Evolutionary conservation across 2,797 vertebrate species (phyloP), one percentile per base, ranked within the genome.

Genomic region (Naso thynnoides): DNA sequence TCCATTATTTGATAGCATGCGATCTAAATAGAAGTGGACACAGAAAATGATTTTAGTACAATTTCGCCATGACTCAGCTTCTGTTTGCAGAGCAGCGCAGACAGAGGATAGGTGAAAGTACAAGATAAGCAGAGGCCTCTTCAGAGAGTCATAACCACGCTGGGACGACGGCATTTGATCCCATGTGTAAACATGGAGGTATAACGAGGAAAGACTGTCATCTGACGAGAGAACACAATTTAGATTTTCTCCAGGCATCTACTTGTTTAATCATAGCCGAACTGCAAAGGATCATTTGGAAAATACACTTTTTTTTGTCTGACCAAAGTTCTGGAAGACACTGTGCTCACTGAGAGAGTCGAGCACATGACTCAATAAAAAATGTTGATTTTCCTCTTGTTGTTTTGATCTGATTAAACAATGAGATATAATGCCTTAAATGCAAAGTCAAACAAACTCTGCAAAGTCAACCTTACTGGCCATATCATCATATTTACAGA

Each of bases 1-100:
- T 59, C 49, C 72, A 73, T 85, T 74, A 81, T 88, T 82, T 86
- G 49, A 85, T 63, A 83, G 60, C 54, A 54, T 50, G 56, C 59
- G 55, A 86, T 66, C 67, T 67, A 75, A 82, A 85, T 79, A 41
- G 81, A 81, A 69, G 55, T 65, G 75, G 81, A 78, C 52, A 69
- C 49, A 55, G 21, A 76, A 72, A 75, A 83, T 41, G 0, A 78
- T 81, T 84, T 75, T 65, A 48, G 24, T 70, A 58, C 11, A 57
- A 52, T 68, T 71, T 74, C 27, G 41, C 31, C 1, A 16, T 67
- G 70, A 77, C 64, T 58, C 58, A 29, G 59, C n/a, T n/a, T 71
- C 24, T 77, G 72, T 84, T 83, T 77, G 58, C 53, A 79, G 77
- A 80, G 76, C 45, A 47, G 33, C 7, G 47, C 26, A 48, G 61